Evolutionary conservation across 2,797 vertebrate species (phyloP), one percentile per base, ranked within the genome.

Genomic region (Acanthurus lineatus): DNA sequence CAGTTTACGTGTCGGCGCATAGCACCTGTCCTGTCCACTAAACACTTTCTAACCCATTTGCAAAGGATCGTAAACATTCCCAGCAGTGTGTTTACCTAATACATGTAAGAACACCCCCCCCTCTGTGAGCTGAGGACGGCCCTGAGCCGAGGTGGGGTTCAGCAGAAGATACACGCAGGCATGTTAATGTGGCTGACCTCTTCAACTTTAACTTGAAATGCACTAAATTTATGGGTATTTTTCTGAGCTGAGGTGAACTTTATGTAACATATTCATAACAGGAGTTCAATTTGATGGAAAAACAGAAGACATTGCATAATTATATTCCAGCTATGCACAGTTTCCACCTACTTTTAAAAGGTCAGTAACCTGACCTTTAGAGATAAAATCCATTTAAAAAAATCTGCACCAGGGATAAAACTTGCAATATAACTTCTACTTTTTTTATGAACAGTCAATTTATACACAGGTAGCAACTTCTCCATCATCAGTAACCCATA

Each of bases 41-140:
- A 96, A 95, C 94, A 95, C 81, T 85, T 86, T 86, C 79, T 62
- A 81, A 87, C 84, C 88, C 92, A 86, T 94, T 91, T 87, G 86
- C 83, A 82, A 77, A 76, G 49, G 82, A 77, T 51, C n/a, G 76
- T 95, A 96, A 95, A 95, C 95, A 95, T 81, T 58, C 62, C 60
- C 79, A 67, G 75, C 25, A 22, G 60, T 79, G 63, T 94, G 92
- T 94, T 95, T 95, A 94, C 77, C 59, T 52, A 73, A 71, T 9
- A 49, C 47, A 10, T 76, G 78, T 83, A 79, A 73, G 80, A 90
- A 79, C 83, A 28, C 44, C 47, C n/a, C 38, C 63, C 40, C 20
- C 58, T 0, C 11, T 9, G 4, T 62, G 22, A 35, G 48, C 44
- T 54, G 3, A 76, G 20, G 56, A 49, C 5, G 2, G 66, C 56